Conservation (phyloP, 2,113 vertebrate genomes). For the Megaceryle maxima region DNA sequence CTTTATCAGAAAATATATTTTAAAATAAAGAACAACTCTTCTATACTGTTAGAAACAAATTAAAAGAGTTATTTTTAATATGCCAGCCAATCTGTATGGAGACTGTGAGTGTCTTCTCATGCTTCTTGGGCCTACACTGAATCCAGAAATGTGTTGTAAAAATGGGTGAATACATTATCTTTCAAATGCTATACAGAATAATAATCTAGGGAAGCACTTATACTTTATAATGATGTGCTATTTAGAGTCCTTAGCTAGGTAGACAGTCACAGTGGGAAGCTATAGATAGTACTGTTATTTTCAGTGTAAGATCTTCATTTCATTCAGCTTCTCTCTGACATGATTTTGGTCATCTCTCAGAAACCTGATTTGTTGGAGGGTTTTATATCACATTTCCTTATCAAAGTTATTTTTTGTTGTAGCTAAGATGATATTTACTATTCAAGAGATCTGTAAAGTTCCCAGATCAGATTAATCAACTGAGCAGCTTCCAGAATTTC, state of each 20-base stretch:
- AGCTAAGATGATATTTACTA: slow-evolving; percentile 10
- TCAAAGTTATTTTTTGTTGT: not conserved
- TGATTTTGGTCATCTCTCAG: not conserved
- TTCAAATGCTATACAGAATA: slow-evolving; percentile 15
- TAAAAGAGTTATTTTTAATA: not conserved
- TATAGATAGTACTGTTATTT: slow-evolving; percentile 33
- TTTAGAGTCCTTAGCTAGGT: slow-evolving; percentile 3
- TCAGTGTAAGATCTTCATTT: not conserved
- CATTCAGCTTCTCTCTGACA: not conserved
- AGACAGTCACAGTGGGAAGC: not conserved
- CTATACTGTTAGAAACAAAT: not conserved
- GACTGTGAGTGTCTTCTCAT: not conserved
- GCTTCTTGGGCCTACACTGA: not conserved
- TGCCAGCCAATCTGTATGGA: not conserved
- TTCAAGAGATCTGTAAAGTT: slow-evolving; percentile 18
- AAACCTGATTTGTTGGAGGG: not conserved
- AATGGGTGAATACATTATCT: not conserved
- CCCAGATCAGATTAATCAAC: slow-evolving; percentile 34
- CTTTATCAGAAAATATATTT: slow-evolving; percentile 21
- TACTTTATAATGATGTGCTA: not conserved
- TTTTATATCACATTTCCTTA: not conserved
- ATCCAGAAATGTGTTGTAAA: not conserved
- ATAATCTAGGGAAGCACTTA: slow-evolving; percentile 3
- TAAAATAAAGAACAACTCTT: not conserved
- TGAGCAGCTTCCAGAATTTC: not conserved